Percentiles rank a stretch among this genome's conserved stretches.
Evolutionary conservation across 2,797 vertebrate species (phyloP).

Genomic region (Poeciliopsis gracilis): DNA sequence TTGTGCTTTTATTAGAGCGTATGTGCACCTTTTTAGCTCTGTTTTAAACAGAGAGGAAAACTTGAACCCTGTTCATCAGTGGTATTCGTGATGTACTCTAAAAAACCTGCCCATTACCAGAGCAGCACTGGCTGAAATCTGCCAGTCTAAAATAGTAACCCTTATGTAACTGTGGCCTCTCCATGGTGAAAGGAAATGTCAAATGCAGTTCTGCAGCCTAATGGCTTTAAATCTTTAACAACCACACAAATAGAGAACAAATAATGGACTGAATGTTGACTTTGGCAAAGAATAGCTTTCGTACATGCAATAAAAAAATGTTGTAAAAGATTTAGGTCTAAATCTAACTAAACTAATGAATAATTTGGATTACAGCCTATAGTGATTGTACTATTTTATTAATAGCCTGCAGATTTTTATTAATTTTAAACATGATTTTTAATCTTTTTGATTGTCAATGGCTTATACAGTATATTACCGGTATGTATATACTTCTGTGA

Average conservation of each 20-base stretch:
- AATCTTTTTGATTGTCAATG: neutral
- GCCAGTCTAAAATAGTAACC: slow-evolving; percentile 60
- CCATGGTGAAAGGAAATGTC: slow-evolving; percentile 56
- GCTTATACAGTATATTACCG: neutral
- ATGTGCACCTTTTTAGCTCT: neutral
- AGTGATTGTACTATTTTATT: neutral
- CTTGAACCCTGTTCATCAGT: neutral
- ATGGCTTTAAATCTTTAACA: slow-evolving; percentile 41
- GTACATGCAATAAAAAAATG: neutral
- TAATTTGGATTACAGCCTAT: neutral
- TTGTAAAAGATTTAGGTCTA: neutral
- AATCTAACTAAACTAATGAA: neutral
- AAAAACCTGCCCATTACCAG: slow-evolving; percentile 33
- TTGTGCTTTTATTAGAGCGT: neutral
- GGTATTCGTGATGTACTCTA: neutral
- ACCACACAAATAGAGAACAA: slow-evolving; percentile 18
- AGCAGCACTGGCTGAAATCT: slow-evolving; percentile 37
- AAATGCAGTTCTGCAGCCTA: slow-evolving; percentile 43
- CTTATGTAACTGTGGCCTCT: slow-evolving; percentile 62
- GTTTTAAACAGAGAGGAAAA: neutral
- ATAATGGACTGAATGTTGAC: neutral
- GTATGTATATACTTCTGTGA: neutral
- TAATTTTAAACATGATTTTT: neutral
- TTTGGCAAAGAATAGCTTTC: neutral
- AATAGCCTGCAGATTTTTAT: neutral